phyloP scores from a whole-genome alignment of 2,113 vertebrate genomes.

The Oryzias woworae region DNA sequence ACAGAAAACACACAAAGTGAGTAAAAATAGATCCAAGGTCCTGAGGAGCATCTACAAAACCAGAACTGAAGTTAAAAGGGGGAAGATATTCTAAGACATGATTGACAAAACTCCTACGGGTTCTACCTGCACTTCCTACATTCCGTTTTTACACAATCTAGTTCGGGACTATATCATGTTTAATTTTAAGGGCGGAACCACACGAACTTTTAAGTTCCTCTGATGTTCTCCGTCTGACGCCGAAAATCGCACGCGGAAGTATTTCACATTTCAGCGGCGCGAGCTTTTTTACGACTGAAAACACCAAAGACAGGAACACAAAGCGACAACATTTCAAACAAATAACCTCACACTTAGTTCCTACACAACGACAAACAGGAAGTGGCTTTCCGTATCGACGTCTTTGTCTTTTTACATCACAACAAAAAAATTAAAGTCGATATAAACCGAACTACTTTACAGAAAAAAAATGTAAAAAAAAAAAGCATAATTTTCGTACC shows the following conservation, averaged over 20 bases:
- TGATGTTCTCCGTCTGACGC: slow-evolving; percentile 1
- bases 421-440: not conserved
- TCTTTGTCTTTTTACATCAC: not conserved
- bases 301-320: not conserved
- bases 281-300: not conserved
- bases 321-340: fast-evolving
- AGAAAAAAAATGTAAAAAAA: not conserved
- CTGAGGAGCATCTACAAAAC: not conserved
- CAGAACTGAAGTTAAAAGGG: not conserved
- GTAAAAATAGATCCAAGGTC: slow-evolving; percentile 8
- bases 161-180: too few species aligned
- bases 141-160: too few species aligned
- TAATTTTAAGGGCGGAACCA: not conserved
- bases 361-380: not conserved
- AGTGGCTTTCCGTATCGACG: not conserved
- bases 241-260: slow-evolving; percentile 34
- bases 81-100: too few species aligned
- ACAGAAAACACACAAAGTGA: not conserved
- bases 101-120: too few species aligned
- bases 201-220: not conserved
- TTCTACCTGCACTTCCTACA: too few species aligned
- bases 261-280: not conserved
- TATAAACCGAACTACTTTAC: not conserved
- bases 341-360: not conserved
- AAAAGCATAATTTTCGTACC: slow-evolving; percentile 24